Evolutionary conservation across 2,797 vertebrate genomes (phyloP).

Genomic region (Rhyacichthys aspro): DNA sequence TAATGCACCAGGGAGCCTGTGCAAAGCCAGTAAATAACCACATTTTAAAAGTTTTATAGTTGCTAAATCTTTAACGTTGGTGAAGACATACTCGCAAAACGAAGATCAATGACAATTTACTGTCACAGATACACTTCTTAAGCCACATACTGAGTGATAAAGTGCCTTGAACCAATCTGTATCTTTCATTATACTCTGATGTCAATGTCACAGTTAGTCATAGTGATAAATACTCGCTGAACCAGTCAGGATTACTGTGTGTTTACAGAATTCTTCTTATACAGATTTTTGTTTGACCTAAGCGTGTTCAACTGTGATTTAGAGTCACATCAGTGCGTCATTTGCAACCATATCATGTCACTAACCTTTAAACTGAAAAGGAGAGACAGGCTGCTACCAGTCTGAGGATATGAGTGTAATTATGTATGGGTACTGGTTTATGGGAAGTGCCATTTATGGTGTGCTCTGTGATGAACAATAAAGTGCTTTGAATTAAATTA

Average conservation of each 20-base stretch:
- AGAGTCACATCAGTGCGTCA: conserved; percentile 9
- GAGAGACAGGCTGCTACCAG: conserved; percentile 26
- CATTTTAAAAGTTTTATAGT: background rate
- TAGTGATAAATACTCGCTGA: no score
- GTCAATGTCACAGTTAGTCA: no score
- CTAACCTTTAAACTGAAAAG: conserved; percentile 26
- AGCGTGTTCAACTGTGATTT: background rate
- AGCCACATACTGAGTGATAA: no score
- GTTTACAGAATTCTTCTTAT: no score
- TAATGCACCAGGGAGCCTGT: background rate
- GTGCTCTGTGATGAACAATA: conserved; percentile 51
- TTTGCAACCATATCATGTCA: conserved; percentile 3
- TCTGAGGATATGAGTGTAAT: conserved; percentile 35
- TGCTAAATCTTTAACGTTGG: background rate
- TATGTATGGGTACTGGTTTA: conserved; percentile 43
- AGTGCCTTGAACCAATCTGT: no score
- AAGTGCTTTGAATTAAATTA: conserved; percentile 54
- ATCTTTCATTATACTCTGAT: no score
- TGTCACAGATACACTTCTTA: no score
- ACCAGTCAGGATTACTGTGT: no score
- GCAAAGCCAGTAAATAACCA: background rate
- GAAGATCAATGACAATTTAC: background rate
- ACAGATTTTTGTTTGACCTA: conserved; percentile 4
- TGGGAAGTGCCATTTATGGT: conserved; percentile 50
- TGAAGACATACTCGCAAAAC: background rate